Conservation (phyloP, 2,797 vertebrate genomes). For the Perodicticus potto region DNA sequence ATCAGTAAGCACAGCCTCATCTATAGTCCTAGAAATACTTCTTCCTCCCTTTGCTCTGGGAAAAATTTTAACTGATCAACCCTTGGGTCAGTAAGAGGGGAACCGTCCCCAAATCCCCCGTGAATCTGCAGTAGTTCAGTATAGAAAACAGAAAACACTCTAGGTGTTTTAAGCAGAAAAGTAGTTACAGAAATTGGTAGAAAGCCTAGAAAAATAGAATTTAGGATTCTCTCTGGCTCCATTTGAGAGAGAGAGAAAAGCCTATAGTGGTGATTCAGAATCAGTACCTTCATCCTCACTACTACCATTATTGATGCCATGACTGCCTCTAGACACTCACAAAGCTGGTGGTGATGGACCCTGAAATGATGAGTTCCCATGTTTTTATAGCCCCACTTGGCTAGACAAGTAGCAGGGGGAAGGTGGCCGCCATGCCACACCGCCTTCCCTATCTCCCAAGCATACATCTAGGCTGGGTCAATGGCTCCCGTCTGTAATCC, state of each 20-base stretch:
- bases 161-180: background rate
- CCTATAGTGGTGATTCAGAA: background rate
- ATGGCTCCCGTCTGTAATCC: too few relatives aligned
- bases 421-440: background rate
- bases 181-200: background rate
- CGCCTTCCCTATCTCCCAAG: background rate
- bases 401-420: background rate
- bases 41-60: background rate
- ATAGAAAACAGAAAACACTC: constrained; percentile 11
- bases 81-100: background rate
- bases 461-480: too few relatives aligned
- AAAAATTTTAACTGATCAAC: background rate
- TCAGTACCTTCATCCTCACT: background rate
- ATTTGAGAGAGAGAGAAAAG: background rate
- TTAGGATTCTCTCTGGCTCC: background rate
- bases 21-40: background rate
- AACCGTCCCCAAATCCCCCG: background rate
- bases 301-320: background rate
- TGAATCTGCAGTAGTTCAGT: background rate
- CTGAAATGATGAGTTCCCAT: background rate
- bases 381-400: background rate
- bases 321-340: background rate
- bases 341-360: background rate
- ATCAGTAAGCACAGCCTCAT: background rate
- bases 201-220: background rate